Evolutionary conservation across 2,888 invertebrate genomes (phyloP).

Genomic region (Allacma fusca): DNA sequence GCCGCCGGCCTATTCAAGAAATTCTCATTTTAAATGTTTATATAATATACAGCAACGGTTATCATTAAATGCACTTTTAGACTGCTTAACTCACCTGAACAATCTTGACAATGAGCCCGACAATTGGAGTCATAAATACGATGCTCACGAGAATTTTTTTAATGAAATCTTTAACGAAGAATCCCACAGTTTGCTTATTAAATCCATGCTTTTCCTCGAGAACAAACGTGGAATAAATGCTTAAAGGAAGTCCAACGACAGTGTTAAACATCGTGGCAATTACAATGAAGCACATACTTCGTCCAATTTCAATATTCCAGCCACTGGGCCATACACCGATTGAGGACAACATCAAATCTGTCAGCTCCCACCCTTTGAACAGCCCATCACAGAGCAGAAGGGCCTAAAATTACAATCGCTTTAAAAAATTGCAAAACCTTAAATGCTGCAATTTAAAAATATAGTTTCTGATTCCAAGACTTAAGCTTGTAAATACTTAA

Average conservation of each 20-base stretch:
- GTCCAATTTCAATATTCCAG: slow-evolving; percentile 74
- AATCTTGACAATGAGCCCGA: slow-evolving; percentile 80
- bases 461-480: too few relatives aligned
- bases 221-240: slow-evolving; percentile 88
- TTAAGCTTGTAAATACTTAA: too few relatives aligned
- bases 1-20: slow-evolving; percentile 86
- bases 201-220: slow-evolving; percentile 96
- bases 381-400: slow-evolving; percentile 64
- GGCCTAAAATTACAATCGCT: slow-evolving; percentile 49
- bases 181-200: slow-evolving; percentile 90
- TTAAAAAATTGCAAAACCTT: too few relatives aligned
- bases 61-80: too few relatives aligned
- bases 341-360: slow-evolving; percentile 69
- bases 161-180: slow-evolving; percentile 90
- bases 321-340: slow-evolving; percentile 66
- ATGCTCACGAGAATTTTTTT: slow-evolving; percentile 82
- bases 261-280: slow-evolving; percentile 75
- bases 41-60: too few relatives aligned
- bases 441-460: too few relatives aligned
- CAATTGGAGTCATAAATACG: slow-evolving; percentile 79
- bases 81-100: slow-evolving; percentile 66
- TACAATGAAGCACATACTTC: slow-evolving; percentile 82
- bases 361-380: slow-evolving; percentile 72
- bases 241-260: slow-evolving; percentile 80
- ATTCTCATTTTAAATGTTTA: too few relatives aligned